These are phyloP conservation scores for Notolepis coatsorum DNA, from an alignment of 2,797 vertebrate species.

Conservation along the genomic window DNA sequence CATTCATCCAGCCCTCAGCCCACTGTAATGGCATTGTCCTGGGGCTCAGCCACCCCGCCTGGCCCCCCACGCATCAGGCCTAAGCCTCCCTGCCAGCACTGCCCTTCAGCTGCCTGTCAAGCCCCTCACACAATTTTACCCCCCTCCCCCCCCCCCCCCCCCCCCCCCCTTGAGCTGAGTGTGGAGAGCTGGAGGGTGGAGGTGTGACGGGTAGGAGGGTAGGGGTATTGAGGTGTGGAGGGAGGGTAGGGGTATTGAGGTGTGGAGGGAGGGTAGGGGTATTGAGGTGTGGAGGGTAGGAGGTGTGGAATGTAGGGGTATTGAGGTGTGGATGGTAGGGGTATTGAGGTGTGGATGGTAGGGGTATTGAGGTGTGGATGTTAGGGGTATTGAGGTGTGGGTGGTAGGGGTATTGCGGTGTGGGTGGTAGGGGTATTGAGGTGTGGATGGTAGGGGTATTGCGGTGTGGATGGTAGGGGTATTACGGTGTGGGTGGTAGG, in stretches of 20 bases:
- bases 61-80: constrained; percentile 67
- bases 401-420: too few species aligned
- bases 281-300: too few species aligned
- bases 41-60: constrained; percentile 56
- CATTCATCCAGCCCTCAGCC: constrained; percentile 77
- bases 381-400: too few species aligned
- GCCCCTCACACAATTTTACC: too few species aligned
- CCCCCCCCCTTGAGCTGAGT: constrained; percentile 5
- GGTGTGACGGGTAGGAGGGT: neutral
- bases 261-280: too few species aligned
- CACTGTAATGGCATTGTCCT: constrained; percentile 81
- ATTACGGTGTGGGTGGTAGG: too few species aligned
- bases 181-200: neutral
- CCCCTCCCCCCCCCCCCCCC: constrained; percentile 32
- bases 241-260: neutral
- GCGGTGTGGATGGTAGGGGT: too few species aligned
- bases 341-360: too few species aligned
- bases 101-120: constrained; percentile 73
- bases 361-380: too few species aligned
- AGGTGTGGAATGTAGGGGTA: neutral
- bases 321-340: too few species aligned
- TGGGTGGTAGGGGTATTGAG: too few species aligned
- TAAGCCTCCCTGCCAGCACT: constrained; percentile 67
- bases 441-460: too few species aligned
- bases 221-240: neutral